Evolutionary conservation across 2,797 vertebrate species (phyloP), one percentile per base, ranked within the genome.

Genomic region (Eurystomus glaucurus): DNA sequence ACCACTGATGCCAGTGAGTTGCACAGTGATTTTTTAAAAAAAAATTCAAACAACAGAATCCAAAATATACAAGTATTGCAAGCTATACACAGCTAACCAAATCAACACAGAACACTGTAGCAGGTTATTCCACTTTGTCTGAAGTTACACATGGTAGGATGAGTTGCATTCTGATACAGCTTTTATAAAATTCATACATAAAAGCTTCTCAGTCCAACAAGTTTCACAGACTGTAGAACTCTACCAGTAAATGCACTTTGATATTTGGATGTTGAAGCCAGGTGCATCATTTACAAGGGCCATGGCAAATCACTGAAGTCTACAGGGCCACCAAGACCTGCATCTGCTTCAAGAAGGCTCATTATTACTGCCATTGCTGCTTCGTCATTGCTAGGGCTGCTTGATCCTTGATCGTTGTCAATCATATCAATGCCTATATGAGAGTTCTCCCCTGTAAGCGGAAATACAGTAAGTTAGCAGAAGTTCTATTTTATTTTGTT

Each of bases 351-450:
- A 98, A 99, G 98, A 93, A 99, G 98, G 95, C 99, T 99, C 99
- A 99, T 99, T 90, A 99, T 99, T 76, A 99, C 99, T 0, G 99
- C 99, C 99, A 99, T 99, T 21, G 99, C 99, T 2, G 99, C 99
- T 97, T 99, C 99, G 1, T 99, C 99, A 0, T 99, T 99, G 96
- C 99, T 99, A 74, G 99, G 99, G 96, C 99, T 99, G 97, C 99
- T 99, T 48, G 99, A 99, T 52, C 99, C 99, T 21, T 99, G 99
- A 39, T 99, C 99, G 0, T 98, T 98, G 62, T 99, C 99, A 93
- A 99, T 99, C 98, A 99, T 99, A 89, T 99, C 99, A 28, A 99
- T 99, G 92, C 99, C 99, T 82, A 99, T 98, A 92, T 99, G 99
- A 23, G 99, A 99, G 97, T 99, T 99, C 87, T 99, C 99, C 69